Base-by-base conservation (phyloP, 2,113 vertebrate species). In the Passer domesticus region DNA sequence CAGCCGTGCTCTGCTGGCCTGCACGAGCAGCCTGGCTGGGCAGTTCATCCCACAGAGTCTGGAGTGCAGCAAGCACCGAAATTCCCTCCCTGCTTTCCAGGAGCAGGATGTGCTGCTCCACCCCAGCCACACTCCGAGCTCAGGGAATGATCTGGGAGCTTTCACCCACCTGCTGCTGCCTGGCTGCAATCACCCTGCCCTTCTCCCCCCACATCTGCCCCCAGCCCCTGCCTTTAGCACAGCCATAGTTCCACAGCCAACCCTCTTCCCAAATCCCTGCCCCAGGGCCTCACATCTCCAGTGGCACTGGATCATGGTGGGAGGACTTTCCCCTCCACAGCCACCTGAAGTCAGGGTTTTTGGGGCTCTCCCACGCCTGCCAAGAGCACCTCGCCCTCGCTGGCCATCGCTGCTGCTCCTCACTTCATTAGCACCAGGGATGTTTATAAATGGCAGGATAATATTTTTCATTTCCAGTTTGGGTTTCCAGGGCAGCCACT, bases 381-480 rank as follows among this genome's bases (percentile, higher is more conserved):
- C 87, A 68, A 83, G 88, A 56, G 93, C 96, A 94, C 83, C 94
- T 73, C 62, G 2, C 7, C 11, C 81, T 95, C 96, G 52, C 96
- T 95, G 92, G 73, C 86, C 6, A 1, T 23, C 19, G 27, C 96
- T 87, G 92, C 92, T 0, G 90, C 95, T 94, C 95, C 92, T 97
- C 98, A 97, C 97, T 97, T 98, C 98, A 98, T 98, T 98, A 98
- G 96, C 18, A 35, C 91, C 83, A 41, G 94, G 88, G 87, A 76
- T 98, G 98, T 98, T 98, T 98, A 98, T 96, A 98, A 97, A 98
- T 97, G 94, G 94, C 94, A 97, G 96, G 98, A 98, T 98, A 98
- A 98, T 98, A 98, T 98, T 98, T 98, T 98, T 97, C 95, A 59
- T 97, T 98, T 98, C 97, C 97, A 97, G 97, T 97, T 97, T 95